Conservation (phyloP, 2,797 vertebrate genomes). For the Epinephelus awoara region DNA sequence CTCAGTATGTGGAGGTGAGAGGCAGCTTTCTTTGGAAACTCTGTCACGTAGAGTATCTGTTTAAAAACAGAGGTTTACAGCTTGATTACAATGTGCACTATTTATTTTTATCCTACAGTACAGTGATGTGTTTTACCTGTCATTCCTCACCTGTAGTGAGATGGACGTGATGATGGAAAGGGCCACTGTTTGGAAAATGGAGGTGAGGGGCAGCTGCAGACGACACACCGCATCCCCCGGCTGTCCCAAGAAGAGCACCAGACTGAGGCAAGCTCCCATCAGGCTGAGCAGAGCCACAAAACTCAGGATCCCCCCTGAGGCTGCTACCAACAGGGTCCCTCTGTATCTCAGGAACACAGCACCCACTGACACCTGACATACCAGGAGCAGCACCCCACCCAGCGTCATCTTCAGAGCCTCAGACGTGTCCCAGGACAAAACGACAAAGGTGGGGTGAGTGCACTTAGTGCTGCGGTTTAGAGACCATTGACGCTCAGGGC, state of each 20-base stretch:
- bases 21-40: slow-evolving; percentile 80
- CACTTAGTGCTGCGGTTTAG: slow-evolving; percentile 74
- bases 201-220: slow-evolving; percentile 85
- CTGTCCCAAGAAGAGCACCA: slow-evolving; percentile 86
- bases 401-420: slow-evolving; percentile 75
- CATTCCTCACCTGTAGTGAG: slow-evolving; percentile 82
- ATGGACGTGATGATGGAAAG: slow-evolving; percentile 82
- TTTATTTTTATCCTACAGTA: not conserved
- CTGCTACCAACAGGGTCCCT: slow-evolving; percentile 82
- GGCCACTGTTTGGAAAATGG: slow-evolving; percentile 86
- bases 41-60: slow-evolving; percentile 82
- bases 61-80: slow-evolving; percentile 27
- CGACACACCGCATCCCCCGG: slow-evolving; percentile 81
- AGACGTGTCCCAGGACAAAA: slow-evolving; percentile 84
- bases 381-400: slow-evolving; percentile 61
- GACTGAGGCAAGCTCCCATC: slow-evolving; percentile 81
- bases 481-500: slow-evolving; percentile 88
- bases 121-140: not conserved
- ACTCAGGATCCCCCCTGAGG: slow-evolving; percentile 82
- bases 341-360: slow-evolving; percentile 82
- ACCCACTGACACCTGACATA: slow-evolving; percentile 67
- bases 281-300: slow-evolving; percentile 84
- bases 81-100: not conserved
- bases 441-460: slow-evolving; percentile 76
- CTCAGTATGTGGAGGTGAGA: slow-evolving; percentile 73